Evolutionary conservation across 1,140 invertebrate genomes (phyloP).

Genomic region (Orchestia grillus): DNA sequence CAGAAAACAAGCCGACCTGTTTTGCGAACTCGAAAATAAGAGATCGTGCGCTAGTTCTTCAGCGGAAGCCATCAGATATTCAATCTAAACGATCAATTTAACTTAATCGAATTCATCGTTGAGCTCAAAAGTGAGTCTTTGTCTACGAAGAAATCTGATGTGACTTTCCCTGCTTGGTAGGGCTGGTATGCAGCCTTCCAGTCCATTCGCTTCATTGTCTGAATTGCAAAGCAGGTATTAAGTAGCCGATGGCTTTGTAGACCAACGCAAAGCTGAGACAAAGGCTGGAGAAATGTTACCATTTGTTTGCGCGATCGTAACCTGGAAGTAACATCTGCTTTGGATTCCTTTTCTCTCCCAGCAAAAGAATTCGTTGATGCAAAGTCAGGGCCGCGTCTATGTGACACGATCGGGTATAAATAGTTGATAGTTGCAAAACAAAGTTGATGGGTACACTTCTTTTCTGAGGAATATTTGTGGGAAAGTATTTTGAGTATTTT

Average conservation of each 20-base stretch:
- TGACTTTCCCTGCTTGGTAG: background rate
- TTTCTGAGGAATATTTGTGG: too few species aligned
- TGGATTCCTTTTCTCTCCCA: background rate
- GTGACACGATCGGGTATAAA: too few species aligned
- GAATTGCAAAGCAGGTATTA: background rate
- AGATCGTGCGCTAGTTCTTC: background rate
- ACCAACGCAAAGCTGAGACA: background rate
- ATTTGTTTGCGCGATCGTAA: background rate
- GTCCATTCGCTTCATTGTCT: background rate
- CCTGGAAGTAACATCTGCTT: background rate
- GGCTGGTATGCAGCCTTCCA: background rate
- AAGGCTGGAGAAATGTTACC: background rate
- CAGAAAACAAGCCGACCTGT: background rate
- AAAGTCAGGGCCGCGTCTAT: too few species aligned
- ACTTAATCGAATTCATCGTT: constrained; percentile 44
- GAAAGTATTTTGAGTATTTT: too few species aligned
- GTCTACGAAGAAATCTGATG: background rate
- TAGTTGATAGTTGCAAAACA: too few species aligned
- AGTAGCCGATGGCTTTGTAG: background rate
- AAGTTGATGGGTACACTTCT: too few species aligned
- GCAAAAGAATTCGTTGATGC: too few species aligned
- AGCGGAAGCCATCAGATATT: constrained; percentile 6
- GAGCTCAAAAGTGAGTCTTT: background rate
- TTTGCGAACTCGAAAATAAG: background rate
- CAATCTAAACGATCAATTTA: constrained; percentile 50